phyloP scores from a whole-genome alignment of 2,797 vertebrate genomes.

The Oreochromis grahami region DNA sequence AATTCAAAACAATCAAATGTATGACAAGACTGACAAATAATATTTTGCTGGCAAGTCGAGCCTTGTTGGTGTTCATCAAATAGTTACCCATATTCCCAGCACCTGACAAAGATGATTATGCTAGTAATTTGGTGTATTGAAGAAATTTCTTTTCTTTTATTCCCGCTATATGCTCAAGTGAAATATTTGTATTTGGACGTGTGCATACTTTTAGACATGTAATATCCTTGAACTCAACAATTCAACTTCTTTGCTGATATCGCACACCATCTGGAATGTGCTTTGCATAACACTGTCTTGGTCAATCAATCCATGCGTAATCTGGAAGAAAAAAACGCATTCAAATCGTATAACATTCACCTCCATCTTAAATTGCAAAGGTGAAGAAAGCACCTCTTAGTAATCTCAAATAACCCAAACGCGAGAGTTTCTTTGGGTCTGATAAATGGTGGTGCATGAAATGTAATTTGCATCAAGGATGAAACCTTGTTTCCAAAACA shows the following conservation, averaged over 20 bases:
- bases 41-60: conserved; percentile 27
- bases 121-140: not conserved
- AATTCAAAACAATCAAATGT: conserved; percentile 38
- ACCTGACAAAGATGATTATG: conserved; percentile 8
- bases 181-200: not conserved
- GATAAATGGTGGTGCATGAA: not conserved
- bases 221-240: not conserved
- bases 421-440: not conserved
- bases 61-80: conserved; percentile 23
- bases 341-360: not conserved
- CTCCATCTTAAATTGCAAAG: not conserved
- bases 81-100: conserved; percentile 13
- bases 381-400: not conserved
- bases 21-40: conserved; percentile 4
- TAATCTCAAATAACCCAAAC: not conserved
- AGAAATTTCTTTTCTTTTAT: not conserved
- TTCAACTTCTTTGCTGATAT: not conserved
- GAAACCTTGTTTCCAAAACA: not conserved
- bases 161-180: not conserved
- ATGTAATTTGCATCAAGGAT: not conserved
- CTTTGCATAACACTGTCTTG: not conserved
- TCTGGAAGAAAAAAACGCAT: not conserved
- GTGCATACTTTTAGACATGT: not conserved
- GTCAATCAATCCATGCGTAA: not conserved
- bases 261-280: not conserved